phyloP scores from a whole-genome alignment of 2,113 vertebrate genomes.

The Colossoma macropomum region DNA sequence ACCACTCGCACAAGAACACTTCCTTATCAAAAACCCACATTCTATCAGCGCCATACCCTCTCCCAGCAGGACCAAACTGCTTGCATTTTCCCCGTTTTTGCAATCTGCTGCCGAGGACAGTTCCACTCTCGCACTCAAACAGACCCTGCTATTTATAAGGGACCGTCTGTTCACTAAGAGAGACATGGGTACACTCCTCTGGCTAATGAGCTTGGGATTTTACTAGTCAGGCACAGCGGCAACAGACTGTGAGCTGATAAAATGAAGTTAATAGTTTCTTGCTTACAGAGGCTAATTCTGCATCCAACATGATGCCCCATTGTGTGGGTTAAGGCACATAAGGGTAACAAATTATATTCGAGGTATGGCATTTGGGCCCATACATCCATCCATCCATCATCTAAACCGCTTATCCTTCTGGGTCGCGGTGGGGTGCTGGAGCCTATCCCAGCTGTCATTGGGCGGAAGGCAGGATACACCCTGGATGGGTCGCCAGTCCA shows the following conservation, averaged over 20 bases:
- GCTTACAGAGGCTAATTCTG: conserved; percentile 2
- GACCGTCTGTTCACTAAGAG: conserved; percentile 54
- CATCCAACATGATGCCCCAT: background rate
- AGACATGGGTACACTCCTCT: conserved; percentile 49
- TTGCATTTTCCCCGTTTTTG: conserved; percentile 25
- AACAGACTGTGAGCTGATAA: conserved; percentile 32
- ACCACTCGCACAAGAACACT: conserved; percentile 41
- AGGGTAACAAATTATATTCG: background rate
- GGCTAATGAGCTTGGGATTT: conserved; percentile 55
- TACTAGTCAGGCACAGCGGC: conserved; percentile 39
- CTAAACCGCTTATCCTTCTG: too few relatives aligned
- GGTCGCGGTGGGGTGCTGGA: too few relatives aligned
- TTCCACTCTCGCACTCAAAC: conserved; percentile 48
- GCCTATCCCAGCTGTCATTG: too few relatives aligned
- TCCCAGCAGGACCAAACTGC: conserved; percentile 53
- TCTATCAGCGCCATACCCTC: conserved; percentile 51
- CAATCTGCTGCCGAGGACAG: conserved; percentile 55
- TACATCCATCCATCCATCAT: too few relatives aligned
- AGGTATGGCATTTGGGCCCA: background rate
- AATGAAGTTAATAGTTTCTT: conserved; percentile 10
- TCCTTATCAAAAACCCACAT: conserved; percentile 52
- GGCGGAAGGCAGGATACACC: too few relatives aligned
- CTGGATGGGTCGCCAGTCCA: too few relatives aligned
- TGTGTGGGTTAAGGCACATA: background rate
- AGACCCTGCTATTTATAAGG: conserved; percentile 55